Base-by-base conservation (phyloP, 2,113 vertebrate species). In the Eclectus roratus region DNA sequence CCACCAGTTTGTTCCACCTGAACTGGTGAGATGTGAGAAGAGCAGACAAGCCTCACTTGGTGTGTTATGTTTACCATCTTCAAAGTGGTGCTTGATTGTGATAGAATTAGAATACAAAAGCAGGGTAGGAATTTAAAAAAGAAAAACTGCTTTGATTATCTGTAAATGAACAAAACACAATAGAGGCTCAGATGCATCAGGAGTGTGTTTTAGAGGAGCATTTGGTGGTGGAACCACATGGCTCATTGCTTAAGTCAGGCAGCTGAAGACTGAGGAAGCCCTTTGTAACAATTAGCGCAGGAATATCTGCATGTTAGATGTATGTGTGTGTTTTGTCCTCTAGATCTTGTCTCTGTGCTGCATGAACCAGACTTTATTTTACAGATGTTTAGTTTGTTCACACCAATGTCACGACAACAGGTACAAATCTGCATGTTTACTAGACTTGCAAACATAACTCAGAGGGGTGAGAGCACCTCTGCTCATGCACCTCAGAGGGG, bases 261-360 rank as follows among this genome's bases (percentile, higher is more conserved):
- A 92, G 50, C 84, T 92, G 83, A 94, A 89, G 71, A 47, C 65
- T 83, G 41, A 74, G 81, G 56, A 81, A 96, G 20, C 6, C 78
- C 28, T 31, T 65, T 68, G 35, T 25, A 70, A 33, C 44, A 79
- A 64, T 78, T 41, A 35, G 33, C 16, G 49, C 20, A 87, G 60
- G 52, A 61, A 14, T 58, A 85, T 25, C 70, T n/a, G 9, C 61
- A 4, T 37, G 55, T 41, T 94, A 61, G 70, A 84, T 76, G 69
- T 9, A 3, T 35, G 24, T 2, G 49, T 16, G 10, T 71, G 60
- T 37, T 17, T 77, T 72, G 16, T 31, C n/a, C 10, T 55, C 63
- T 33, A 55, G 20, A 49, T 70, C 27, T 64, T 5, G 2, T 65
- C 39, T 12, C 28, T 43, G 11, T 25, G 1, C 53, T 61, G 33